Conservation (phyloP, 2,113 vertebrate species). For the Phainopepla nitens region DNA sequence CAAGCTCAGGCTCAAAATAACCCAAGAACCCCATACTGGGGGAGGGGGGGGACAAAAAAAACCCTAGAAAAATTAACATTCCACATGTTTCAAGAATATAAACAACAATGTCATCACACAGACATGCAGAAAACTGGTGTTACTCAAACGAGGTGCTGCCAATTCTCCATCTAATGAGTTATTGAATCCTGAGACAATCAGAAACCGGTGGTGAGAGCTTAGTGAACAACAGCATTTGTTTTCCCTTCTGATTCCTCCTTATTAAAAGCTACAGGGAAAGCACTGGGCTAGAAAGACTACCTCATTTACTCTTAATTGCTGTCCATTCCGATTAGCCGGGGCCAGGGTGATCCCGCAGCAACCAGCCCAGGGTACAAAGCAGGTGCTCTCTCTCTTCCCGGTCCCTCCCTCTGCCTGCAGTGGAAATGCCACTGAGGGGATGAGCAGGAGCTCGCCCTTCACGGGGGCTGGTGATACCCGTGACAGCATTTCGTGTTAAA, state of each 20-base stretch:
- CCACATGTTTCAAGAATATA: slow-evolving; percentile 52
- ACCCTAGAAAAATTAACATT: slow-evolving; percentile 23
- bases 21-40: background rate
- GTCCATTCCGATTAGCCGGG: background rate
- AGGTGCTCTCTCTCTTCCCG: background rate
- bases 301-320: slow-evolving; percentile 51
- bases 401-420: background rate
- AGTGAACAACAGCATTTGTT: slow-evolving; percentile 29
- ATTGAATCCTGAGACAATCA: slow-evolving; percentile 5
- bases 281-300: slow-evolving; percentile 24
- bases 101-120: slow-evolving; percentile 39
- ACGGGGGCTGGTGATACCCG: background rate
- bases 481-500: accelerated
- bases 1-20: background rate
- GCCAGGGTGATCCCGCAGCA: background rate
- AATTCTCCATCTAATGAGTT: slow-evolving; percentile 37
- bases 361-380: background rate
- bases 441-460: background rate
- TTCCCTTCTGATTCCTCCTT: slow-evolving; percentile 16
- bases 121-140: slow-evolving; percentile 38
- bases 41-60: too few species aligned
- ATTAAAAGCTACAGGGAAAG: slow-evolving; percentile 34
- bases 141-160: background rate
- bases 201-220: background rate
- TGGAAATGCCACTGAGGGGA: background rate